A percentile compares a stretch with the other conserved stretches of the same genome.
phyloP scores from a whole-genome alignment of 2,797 vertebrate genomes.

The Neoniphon sammara region DNA sequence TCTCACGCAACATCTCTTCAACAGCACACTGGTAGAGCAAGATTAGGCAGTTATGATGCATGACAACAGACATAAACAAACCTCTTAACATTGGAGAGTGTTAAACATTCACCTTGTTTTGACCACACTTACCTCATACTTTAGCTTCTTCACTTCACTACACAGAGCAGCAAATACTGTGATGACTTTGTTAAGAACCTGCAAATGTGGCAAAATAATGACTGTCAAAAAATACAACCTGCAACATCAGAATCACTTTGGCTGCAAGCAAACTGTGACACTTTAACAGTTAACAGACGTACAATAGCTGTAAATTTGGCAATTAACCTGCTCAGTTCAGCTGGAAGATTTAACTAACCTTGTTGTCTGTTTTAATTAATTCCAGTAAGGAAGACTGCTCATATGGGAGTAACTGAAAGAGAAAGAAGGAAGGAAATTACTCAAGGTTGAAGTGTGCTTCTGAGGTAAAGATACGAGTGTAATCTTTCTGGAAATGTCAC shows the following conservation, averaged over 20 bases:
- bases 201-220: constrained; percentile 8
- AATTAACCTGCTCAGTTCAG: too few relatives aligned
- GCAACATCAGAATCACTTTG: not conserved
- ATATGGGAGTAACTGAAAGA: constrained; percentile 91
- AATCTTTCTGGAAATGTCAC: not conserved
- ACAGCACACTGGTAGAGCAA: not conserved
- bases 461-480: not conserved
- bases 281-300: not conserved
- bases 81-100: not conserved
- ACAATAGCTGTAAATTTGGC: not conserved
- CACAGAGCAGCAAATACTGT: constrained; percentile 98
- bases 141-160: constrained; percentile 98
- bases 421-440: constrained; percentile 26
- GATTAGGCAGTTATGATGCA: not conserved
- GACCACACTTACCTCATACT: constrained; percentile 89
- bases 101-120: not conserved
- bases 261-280: not conserved
- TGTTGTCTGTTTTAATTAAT: constrained; percentile 98
- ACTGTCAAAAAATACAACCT: not conserved
- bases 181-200: constrained; percentile 99
- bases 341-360: constrained; percentile 80
- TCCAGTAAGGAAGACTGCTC: constrained; percentile 96
- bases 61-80: not conserved
- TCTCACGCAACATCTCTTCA: not conserved
- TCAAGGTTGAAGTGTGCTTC: not conserved